Evolutionary conservation across 2,113 vertebrate species (phyloP), one percentile per base, ranked within the genome.

Genomic region (Mastomys coucha): DNA sequence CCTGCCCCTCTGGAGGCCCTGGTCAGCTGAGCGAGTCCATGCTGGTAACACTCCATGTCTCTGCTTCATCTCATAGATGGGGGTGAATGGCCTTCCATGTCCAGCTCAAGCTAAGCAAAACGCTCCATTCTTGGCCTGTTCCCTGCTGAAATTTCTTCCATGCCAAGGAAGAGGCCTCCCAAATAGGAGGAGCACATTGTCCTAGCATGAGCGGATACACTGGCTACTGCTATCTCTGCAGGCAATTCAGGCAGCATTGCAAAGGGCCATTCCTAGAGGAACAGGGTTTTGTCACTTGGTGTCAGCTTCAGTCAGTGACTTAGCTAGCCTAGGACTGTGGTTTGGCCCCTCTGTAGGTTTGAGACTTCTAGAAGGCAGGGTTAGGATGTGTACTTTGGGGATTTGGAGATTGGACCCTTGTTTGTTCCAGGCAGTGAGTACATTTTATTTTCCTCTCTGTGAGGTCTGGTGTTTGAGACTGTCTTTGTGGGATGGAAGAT

Each of bases 21-120:
- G 75, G 39, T 87, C 85, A 87, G 67, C 60, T 88, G 92, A 91
- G 73, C 36, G 5, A 89, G 90, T 78, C 88, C 53, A 49, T 2
- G 0, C 58, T 4, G 0, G 19, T 2, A 22, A 53, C 84, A 33
- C 26, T 67, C 1, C 60, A 60, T 51, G 67, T 58, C 91, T 88
- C n/a, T 88, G 69, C 88, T 87, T 84, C 65, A 2, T 49, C 39
- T 88, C 65, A n/a, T n/a, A 78, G 42, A 45, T 31, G 4, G 5
- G 1, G 73, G 75, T 19, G 31, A 84, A 19, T 9, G 53, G 75
- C 28, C 11, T 82, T 67, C 92, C 28, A 9, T 13, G 75, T 17
- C 85, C 58, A 93, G 28, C 53, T 78, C 5, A 28, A 91, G 49
- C 12, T 3, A 6, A 19, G 73, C 0, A 17, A 26, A 75, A 67